A percentile compares a stretch with the other conserved stretches of the same genome.
These are phyloP conservation scores for Gymnothorax reevesii DNA, from an alignment of 2,797 vertebrate species.

Conservation along the genomic window DNA sequence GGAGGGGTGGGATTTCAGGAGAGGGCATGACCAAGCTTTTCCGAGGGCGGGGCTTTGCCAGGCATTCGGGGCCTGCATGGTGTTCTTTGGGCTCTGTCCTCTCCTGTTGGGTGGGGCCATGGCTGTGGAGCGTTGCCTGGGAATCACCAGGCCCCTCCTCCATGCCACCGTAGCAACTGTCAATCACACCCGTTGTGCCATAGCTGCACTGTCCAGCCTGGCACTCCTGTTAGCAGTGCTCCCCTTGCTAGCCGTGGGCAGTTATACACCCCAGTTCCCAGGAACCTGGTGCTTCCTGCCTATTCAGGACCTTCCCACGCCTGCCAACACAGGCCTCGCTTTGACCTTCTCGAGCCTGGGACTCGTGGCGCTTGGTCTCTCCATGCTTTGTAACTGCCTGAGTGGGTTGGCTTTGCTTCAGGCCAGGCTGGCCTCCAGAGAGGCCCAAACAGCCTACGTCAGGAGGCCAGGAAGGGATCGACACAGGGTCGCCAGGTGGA, in stretches of 20 bases:
- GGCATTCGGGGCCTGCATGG: conserved; percentile 69
- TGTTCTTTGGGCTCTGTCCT: conserved; percentile 71
- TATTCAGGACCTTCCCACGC: conserved; percentile 45
- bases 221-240: conserved; percentile 61
- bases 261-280: conserved; percentile 60
- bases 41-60: conserved; percentile 55
- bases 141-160: conserved; percentile 69
- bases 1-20: not conserved
- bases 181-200: conserved; percentile 45
- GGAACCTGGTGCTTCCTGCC: conserved; percentile 74
- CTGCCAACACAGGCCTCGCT: conserved; percentile 52
- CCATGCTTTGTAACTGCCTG: conserved; percentile 68
- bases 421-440: conserved; percentile 50
- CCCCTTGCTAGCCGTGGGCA: conserved; percentile 60
- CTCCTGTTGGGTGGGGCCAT: conserved; percentile 69
- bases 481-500: not conserved
- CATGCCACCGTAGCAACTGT: conserved; percentile 58
- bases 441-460: conserved; percentile 20
- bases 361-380: conserved; percentile 59
- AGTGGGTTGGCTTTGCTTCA: conserved; percentile 63
- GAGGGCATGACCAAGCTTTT: not conserved
- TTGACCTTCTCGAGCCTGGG: conserved; percentile 68
- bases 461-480: not conserved
- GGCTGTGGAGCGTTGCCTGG: conserved; percentile 71
- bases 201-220: conserved; percentile 53